Evolutionary conservation across 2,797 vertebrate genomes (phyloP).

Genomic region (Lithobates pipiens): DNA sequence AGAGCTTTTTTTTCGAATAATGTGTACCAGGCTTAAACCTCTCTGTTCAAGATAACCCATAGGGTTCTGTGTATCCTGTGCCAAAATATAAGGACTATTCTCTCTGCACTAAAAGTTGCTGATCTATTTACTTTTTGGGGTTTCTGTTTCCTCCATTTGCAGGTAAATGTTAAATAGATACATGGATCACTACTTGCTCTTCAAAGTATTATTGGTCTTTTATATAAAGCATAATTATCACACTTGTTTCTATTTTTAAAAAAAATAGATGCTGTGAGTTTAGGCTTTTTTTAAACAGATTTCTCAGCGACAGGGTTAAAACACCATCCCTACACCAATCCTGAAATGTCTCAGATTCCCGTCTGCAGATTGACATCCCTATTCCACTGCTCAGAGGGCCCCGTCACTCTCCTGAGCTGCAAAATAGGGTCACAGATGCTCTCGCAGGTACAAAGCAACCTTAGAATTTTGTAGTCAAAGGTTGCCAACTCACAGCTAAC

Average conservation of each 20-base stretch:
- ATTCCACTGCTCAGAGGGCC: conserved; percentile 40
- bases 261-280: no score
- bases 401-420: conserved; percentile 32
- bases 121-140: no score
- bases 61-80: no score
- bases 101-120: no score
- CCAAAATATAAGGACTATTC: no score
- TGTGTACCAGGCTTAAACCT: no score
- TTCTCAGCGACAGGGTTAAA: conserved; percentile 28
- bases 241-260: no score
- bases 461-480: conserved; percentile 60
- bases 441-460: conserved; percentile 60
- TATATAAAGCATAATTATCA: background rate
- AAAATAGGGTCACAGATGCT: conserved; percentile 58
- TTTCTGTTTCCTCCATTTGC: no score
- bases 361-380: conserved; percentile 43
- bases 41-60: no score
- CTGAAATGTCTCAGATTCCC: conserved; percentile 13
- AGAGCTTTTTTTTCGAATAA: no score
- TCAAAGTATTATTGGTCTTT: background rate
- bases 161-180: no score
- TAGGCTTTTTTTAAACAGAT: background rate
- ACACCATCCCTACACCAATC: background rate
- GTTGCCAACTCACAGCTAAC: conserved; percentile 61
- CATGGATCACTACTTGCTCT: background rate